phyloP scores from a whole-genome alignment of 2,888 invertebrate species.

The Cacoxenus indagator region DNA sequence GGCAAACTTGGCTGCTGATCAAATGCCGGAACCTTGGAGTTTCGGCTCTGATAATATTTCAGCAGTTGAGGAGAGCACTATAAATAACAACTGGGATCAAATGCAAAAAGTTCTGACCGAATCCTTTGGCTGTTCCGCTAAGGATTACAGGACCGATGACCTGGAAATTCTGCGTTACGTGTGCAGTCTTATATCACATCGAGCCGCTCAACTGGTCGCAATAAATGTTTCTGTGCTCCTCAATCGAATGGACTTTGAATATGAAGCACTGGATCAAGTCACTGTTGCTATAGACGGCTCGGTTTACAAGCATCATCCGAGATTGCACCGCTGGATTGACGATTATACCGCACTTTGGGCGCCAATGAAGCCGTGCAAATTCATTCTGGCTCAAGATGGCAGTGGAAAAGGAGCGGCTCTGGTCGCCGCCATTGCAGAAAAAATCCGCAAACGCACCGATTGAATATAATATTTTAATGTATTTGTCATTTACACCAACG shows the following conservation, averaged over 20 bases:
- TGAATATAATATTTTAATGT: background rate
- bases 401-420: conserved; percentile 87
- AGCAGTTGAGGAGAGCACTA: conserved; percentile 76
- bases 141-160: conserved; percentile 43
- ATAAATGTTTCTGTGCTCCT: conserved; percentile 79
- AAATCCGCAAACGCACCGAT: conserved; percentile 59
- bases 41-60: conserved; percentile 80
- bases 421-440: conserved; percentile 80
- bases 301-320: conserved; percentile 83
- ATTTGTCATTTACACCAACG: no score
- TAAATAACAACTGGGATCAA: conserved; percentile 67
- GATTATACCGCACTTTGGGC: conserved; percentile 75
- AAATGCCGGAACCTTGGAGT: conserved; percentile 70
- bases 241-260: conserved; percentile 74
- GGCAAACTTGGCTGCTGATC: conserved; percentile 50
- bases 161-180: conserved; percentile 52
- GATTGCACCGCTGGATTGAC: conserved; percentile 76
- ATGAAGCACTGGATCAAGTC: conserved; percentile 69
- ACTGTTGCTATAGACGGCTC: conserved; percentile 85
- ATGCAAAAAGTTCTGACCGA: conserved; percentile 70
- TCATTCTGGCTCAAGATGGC: conserved; percentile 83
- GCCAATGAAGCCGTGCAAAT: conserved; percentile 75
- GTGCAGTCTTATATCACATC: conserved; percentile 75
- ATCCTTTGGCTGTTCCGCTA: conserved; percentile 65
- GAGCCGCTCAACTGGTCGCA: conserved; percentile 81